Conservation (phyloP, 2,797 vertebrate genomes). For the Propithecus perrieri region DNA sequence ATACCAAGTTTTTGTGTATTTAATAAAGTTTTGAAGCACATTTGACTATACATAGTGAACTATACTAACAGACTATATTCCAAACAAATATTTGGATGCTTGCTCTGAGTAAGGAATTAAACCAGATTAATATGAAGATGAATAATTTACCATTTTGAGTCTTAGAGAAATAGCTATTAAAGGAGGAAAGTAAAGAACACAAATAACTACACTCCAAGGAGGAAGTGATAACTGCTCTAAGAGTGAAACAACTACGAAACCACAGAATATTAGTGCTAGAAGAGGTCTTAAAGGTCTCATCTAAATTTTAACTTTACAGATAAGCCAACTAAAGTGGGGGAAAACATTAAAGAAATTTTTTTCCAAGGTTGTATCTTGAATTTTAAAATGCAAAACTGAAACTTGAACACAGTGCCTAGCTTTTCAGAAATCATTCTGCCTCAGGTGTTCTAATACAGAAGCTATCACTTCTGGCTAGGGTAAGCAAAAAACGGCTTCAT, state of each 20-base stretch:
- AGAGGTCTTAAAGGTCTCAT: background rate
- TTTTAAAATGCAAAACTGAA: constrained; percentile 29
- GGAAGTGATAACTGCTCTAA: background rate
- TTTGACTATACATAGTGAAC: background rate
- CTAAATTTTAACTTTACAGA: constrained; percentile 15
- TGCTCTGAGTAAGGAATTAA: background rate
- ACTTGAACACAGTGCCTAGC: background rate
- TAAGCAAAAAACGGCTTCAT: background rate
- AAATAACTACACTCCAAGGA: background rate
- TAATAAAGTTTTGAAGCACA: constrained; percentile 26
- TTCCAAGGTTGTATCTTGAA: background rate
- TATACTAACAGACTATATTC: background rate
- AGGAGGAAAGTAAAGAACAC: background rate
- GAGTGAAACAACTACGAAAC: background rate
- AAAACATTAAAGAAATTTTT: background rate
- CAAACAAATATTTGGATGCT: constrained; percentile 1
- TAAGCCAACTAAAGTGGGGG: background rate
- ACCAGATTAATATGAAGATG: background rate
- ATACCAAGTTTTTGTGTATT: background rate
- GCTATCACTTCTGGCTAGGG: background rate
- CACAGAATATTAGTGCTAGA: background rate
- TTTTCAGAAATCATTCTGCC: background rate
- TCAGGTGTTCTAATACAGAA: background rate
- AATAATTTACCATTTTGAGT: background rate
- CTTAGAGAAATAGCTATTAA: background rate